Evolutionary conservation across 2,797 vertebrate genomes (phyloP), one percentile per base, ranked within the genome.

Genomic region (Anabas testudineus): DNA sequence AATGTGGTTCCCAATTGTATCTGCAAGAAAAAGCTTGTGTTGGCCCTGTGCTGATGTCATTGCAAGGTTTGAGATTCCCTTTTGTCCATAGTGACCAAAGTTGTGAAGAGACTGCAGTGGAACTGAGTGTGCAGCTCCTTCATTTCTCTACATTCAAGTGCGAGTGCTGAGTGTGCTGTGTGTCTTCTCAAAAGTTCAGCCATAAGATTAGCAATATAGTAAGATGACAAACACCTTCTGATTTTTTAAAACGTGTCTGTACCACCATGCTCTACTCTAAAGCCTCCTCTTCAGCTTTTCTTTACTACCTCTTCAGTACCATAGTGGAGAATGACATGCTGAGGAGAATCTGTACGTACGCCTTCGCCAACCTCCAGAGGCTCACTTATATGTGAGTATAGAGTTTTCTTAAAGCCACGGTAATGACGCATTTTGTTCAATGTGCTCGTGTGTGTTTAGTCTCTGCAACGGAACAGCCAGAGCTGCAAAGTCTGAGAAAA

Each of bases 331-430:
- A 95, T 5, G 71, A 85, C 24, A 28, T 46, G 66, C 78, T 95
- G 73, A 67, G 85, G 74, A 78, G 10, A 1, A 91, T 94, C 4
- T 30, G 18, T 14, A 60, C 45, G 0, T 91, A 69, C 32, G 90
- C 93, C 47, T 94, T 94, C 32, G 71, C 84, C 14, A 42, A 85
- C 67, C 88, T 92, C 49, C 78, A 89, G 48, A 68, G 1, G 18
- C 90, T 95, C 56, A 64, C 64, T 14, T 49, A 85, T 7, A 83
- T 95, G 93, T 94, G 77, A 84, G 93, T 89, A 64, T 37, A 2
- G 14, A 4, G 8, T 28, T 74, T 41, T 54, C 2, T 16, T 28
- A 45, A 46, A 51, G 1, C 10, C 0, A 0, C 16, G 0, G 12
- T 49, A 41, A 5, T 52, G 24, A 39, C 12, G 5, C 8, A 3